phyloP scores from a whole-genome alignment of 2,888 invertebrate genomes.

The Phengaris arion region DNA sequence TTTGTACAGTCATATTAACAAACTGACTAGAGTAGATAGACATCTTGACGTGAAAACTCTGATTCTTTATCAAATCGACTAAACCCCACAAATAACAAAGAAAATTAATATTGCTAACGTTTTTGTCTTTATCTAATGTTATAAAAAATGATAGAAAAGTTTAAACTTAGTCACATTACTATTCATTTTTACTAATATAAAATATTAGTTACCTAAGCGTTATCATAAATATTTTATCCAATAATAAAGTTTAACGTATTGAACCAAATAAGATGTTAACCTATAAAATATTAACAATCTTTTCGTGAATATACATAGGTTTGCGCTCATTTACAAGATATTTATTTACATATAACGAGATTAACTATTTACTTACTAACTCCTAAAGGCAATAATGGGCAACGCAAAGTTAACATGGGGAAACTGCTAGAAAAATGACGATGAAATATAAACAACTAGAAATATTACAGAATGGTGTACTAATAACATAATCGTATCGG shows the following conservation, averaged over 20 bases:
- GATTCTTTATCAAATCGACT: background rate
- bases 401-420: background rate
- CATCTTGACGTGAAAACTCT: constrained; percentile 1
- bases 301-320: background rate
- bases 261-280: constrained; percentile 12
- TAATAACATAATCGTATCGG: too few species aligned
- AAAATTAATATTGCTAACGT: background rate
- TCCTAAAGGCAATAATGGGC: background rate
- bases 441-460: too few species aligned
- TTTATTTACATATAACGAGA: constrained; percentile 1
- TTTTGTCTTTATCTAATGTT: constrained; percentile 4
- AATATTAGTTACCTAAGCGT: constrained; percentile 1
- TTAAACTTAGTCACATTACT: background rate
- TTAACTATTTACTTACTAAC: constrained; percentile 14
- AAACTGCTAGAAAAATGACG: background rate
- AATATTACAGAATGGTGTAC: too few species aligned
- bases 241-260: background rate
- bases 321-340: background rate
- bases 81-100: constrained; percentile 6
- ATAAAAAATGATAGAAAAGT: background rate
- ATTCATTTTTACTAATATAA: background rate
- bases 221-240: background rate
- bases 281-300: constrained; percentile 11
- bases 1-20: constrained; percentile 2
- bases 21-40: background rate